Percentiles rank a stretch among this genome's conserved stretches.
Evolutionary conservation across 2,113 vertebrate species (phyloP).

Genomic region (Scomber colias): DNA sequence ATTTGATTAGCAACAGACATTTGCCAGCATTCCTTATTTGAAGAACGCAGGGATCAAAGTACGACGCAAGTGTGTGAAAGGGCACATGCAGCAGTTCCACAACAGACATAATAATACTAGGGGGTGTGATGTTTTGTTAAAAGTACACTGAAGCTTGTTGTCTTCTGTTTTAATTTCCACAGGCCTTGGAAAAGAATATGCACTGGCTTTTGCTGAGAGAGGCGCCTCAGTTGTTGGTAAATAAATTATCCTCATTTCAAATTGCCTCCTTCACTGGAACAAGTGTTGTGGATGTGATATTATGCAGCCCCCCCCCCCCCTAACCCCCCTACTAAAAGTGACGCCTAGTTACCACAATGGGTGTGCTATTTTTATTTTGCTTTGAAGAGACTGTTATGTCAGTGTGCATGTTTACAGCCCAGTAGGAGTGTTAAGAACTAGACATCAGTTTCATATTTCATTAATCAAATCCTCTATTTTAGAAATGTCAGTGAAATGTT

Average conservation of each 20-base stretch:
- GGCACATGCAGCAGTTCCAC: conserved; percentile 1
- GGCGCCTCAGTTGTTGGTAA: conserved; percentile 96
- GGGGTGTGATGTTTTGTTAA: not conserved
- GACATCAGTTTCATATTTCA: not conserved
- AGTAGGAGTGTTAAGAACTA: not conserved
- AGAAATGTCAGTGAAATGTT: not conserved
- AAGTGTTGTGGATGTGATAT: not conserved
- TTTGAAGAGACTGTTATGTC: too few relatives aligned
- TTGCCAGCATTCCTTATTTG: not conserved
- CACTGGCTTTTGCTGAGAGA: conserved; percentile 95
- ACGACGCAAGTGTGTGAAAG: conserved; percentile 70
- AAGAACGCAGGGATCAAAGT: conserved; percentile 62
- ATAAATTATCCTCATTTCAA: conserved; percentile 48
- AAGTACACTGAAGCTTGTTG: not conserved
- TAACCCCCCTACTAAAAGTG: not conserved
- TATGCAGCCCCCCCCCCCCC: not conserved
- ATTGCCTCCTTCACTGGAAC: not conserved
- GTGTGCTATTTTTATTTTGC: not conserved
- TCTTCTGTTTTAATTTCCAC: conserved; percentile 20
- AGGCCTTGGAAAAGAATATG: conserved; percentile 96
- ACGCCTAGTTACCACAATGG: not conserved
- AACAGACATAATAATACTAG: too few relatives aligned
- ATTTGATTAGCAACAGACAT: not conserved
- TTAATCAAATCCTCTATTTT: not conserved
- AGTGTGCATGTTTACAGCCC: not conserved